Percentiles rank a stretch among this genome's conserved stretches.
phyloP scores from a whole-genome alignment of 2,113 vertebrate genomes.

The Dendrocopos noguchii region DNA sequence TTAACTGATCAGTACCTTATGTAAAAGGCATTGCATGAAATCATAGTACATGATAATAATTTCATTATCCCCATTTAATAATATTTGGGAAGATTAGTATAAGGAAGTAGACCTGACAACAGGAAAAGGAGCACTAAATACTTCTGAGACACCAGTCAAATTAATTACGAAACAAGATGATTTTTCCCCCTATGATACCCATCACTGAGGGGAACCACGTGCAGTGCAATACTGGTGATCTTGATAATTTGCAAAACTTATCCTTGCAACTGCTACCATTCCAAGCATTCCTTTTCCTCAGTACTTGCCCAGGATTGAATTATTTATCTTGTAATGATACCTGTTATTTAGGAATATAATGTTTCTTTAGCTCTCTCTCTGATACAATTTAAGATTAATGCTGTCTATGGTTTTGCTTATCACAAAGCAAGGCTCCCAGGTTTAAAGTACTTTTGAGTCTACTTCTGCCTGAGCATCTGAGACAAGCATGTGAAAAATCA shows the following conservation, averaged over 20 bases:
- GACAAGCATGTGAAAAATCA: background rate
- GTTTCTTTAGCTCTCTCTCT: background rate
- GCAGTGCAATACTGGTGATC: background rate
- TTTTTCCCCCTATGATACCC: background rate
- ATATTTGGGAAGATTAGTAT: background rate
- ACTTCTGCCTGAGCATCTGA: background rate
- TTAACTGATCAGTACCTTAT: background rate
- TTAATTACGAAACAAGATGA: too few relatives aligned
- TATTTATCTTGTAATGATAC: background rate
- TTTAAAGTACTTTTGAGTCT: background rate
- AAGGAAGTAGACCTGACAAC: background rate
- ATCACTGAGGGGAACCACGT: background rate
- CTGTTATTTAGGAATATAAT: background rate
- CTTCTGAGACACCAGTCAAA: background rate
- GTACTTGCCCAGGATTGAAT: background rate
- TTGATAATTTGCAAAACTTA: background rate
- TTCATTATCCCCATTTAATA: background rate
- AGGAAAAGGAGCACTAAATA: background rate
- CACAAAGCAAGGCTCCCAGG: background rate
- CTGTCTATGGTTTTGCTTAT: background rate
- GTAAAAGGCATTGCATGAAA: background rate
- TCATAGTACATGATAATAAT: background rate
- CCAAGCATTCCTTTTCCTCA: background rate
- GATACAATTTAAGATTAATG: background rate
- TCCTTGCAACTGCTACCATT: background rate